phyloP scores from a whole-genome alignment of 2,888 invertebrate genomes.

The Sesia apiformis region DNA sequence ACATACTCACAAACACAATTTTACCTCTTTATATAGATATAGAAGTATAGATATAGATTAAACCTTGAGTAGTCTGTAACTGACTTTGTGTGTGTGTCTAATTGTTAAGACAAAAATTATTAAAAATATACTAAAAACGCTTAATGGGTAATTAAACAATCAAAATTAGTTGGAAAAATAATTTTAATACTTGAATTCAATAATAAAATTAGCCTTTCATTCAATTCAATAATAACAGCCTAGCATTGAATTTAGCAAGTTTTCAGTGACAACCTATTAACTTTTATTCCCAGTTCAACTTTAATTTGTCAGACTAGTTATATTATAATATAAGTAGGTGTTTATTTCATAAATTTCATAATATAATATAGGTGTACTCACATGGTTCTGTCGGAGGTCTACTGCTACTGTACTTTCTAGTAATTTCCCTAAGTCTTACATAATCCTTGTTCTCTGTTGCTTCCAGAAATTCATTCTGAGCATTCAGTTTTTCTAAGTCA shows the following conservation, averaged over 20 bases:
- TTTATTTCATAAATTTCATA: not conserved
- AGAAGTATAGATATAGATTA: no score
- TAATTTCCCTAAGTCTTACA: constrained; percentile 87
- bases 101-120: not conserved
- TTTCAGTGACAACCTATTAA: not conserved
- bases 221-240: not conserved
- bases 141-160: not conserved
- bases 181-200: not conserved
- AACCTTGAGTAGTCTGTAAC: no score
- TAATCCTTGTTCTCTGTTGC: constrained; percentile 94
- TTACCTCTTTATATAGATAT: no score
- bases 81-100: not conserved
- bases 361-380: constrained; percentile 33
- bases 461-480: constrained; percentile 93
- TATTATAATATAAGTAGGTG: not conserved
- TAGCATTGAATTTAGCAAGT: not conserved
- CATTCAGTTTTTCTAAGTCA: constrained; percentile 92
- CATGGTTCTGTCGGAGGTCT: constrained; percentile 78
- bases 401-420: constrained; percentile 87
- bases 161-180: not conserved
- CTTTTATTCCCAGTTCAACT: no score
- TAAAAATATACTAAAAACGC: not conserved
- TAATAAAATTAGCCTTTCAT: not conserved
- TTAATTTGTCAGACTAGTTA: not conserved
- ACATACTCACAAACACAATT: no score